These are phyloP conservation scores for Chelonia mydas DNA, from an alignment of 2,797 vertebrate species.

Conservation along the genomic window DNA sequence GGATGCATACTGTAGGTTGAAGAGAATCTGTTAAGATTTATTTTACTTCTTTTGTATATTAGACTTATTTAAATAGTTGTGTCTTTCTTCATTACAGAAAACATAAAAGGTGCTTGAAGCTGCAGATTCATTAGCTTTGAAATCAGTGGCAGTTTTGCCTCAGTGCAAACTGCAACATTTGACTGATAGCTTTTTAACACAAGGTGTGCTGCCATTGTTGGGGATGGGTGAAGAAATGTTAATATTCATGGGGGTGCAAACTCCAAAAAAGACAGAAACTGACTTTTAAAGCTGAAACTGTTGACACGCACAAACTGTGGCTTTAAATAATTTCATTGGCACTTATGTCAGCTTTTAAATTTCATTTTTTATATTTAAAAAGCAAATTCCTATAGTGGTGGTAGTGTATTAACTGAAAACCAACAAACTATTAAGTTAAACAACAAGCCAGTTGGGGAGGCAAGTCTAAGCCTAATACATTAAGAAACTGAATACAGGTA, in stretches of 20 bases:
- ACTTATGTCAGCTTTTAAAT: not conserved
- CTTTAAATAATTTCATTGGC: not conserved
- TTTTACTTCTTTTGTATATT: not conserved
- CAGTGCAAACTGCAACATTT: not conserved
- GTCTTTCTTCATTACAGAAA: not conserved
- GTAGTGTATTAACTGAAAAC: not conserved
- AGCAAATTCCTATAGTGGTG: not conserved
- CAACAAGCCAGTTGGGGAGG: not conserved
- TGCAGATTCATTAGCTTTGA: not conserved
- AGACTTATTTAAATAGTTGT: not conserved
- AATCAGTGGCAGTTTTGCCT: not conserved
- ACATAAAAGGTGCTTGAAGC: not conserved
- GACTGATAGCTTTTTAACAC: not conserved
- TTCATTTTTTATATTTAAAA: not conserved
- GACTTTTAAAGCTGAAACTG: not conserved
- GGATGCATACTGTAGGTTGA: not conserved
- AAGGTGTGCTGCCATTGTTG: not conserved
- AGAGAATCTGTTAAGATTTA: not conserved
- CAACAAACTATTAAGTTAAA: not conserved
- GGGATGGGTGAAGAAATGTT: not conserved
- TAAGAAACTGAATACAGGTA: too few relatives aligned
- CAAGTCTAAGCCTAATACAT: not conserved
- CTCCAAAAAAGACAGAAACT: accelerated
- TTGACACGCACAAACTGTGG: too few relatives aligned
- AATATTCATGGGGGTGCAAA: not conserved